phyloP scores from a whole-genome alignment of 2,888 invertebrate species.

The Drosophila tanythrix region DNA sequence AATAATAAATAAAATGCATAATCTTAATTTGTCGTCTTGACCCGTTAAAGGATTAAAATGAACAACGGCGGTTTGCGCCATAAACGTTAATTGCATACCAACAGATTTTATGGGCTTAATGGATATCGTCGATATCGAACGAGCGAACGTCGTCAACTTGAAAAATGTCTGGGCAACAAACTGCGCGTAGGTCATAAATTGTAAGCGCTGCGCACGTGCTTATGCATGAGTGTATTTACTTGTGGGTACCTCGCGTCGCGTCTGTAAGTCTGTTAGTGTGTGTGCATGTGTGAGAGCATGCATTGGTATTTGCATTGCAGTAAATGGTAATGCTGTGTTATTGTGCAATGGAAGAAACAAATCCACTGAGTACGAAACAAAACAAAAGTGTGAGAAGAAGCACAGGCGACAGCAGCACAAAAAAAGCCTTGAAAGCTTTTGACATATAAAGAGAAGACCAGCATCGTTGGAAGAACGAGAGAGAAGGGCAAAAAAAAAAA shows the following conservation, averaged over 20 bases:
- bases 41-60: slow-evolving; percentile 72
- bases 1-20: slow-evolving; percentile 72
- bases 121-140: slow-evolving; percentile 77
- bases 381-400: slow-evolving; percentile 31
- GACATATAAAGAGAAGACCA: slow-evolving; percentile 1
- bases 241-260: slow-evolving; percentile 23
- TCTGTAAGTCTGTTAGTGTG: slow-evolving; percentile 20
- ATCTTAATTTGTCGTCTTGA: slow-evolving; percentile 78
- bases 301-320: slow-evolving; percentile 66
- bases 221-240: slow-evolving; percentile 53
- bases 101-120: slow-evolving; percentile 82
- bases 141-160: slow-evolving; percentile 61
- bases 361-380: slow-evolving; percentile 5
- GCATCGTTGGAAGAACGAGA: neutral
- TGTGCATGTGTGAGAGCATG: slow-evolving; percentile 25
- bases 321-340: slow-evolving; percentile 42
- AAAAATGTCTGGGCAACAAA: slow-evolving; percentile 24
- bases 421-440: slow-evolving; percentile 38
- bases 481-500: neutral
- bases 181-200: slow-evolving; percentile 65
- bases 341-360: slow-evolving; percentile 22
- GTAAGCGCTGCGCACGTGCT: slow-evolving; percentile 62
- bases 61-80: slow-evolving; percentile 55
- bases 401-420: slow-evolving; percentile 3
- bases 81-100: slow-evolving; percentile 81